These are phyloP conservation scores for Sarcoramphus papa DNA, from an alignment of 2,797 vertebrate genomes.

Conservation along the genomic window DNA sequence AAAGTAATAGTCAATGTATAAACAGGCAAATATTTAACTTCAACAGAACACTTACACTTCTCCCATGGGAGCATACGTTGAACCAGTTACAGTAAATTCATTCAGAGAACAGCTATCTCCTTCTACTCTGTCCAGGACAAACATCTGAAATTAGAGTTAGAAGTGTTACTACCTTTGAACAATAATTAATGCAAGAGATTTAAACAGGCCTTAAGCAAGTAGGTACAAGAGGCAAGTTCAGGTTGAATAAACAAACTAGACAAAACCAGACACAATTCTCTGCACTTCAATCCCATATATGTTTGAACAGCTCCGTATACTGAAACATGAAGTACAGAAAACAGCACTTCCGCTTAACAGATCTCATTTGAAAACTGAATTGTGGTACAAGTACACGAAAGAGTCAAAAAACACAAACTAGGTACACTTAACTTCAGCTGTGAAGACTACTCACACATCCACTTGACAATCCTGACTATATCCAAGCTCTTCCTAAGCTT, in stretches of 20 bases:
- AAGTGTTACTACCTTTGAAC: background rate
- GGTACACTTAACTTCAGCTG: background rate
- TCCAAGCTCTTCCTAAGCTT: background rate
- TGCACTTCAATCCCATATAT: background rate
- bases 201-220: background rate
- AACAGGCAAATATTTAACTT: background rate
- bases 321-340: background rate
- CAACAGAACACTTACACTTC: conserved; percentile 86
- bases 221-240: background rate
- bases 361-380: background rate
- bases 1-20: background rate
- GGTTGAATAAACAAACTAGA: background rate
- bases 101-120: conserved; percentile 87
- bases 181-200: background rate
- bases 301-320: background rate
- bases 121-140: conserved; percentile 87
- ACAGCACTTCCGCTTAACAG: background rate
- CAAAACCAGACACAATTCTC: background rate
- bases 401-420: background rate
- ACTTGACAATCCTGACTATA: background rate
- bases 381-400: background rate
- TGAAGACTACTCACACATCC: background rate
- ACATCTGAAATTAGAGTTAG: conserved; percentile 82
- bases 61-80: conserved; percentile 94
- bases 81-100: conserved; percentile 96